Conservation (phyloP, 1,140 invertebrate genomes). For the Cydia strobilella region DNA sequence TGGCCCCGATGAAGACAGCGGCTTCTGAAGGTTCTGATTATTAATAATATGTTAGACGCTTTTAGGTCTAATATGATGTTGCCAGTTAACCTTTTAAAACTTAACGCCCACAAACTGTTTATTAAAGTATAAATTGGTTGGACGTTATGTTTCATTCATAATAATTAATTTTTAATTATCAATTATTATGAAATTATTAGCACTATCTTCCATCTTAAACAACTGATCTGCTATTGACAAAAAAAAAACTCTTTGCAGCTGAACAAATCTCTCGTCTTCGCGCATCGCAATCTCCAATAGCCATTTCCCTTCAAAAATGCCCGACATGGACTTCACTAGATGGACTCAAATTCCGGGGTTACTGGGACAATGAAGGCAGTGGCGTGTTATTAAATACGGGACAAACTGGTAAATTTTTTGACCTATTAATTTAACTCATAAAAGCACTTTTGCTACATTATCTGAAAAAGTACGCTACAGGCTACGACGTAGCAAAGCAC, state of each 20-base stretch:
- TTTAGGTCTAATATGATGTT: background rate
- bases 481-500: no score
- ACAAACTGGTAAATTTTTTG: slow-evolving; percentile 56
- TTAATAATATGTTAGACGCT: background rate
- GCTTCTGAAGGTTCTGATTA: slow-evolving; percentile 18
- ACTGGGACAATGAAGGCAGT: slow-evolving; percentile 64
- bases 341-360: slow-evolving; percentile 59
- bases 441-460: no score
- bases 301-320: slow-evolving; percentile 63
- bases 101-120: background rate
- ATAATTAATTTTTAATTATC: no score
- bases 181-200: no score
- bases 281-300: slow-evolving; percentile 71
- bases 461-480: no score
- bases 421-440: no score
- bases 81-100: background rate
- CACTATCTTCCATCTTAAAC: no score
- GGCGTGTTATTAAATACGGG: slow-evolving; percentile 67
- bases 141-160: background rate
- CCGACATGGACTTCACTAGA: slow-evolving; percentile 67
- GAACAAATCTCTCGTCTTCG: slow-evolving; percentile 69
- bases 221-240: no score
- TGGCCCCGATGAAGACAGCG: background rate
- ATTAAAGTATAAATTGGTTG: background rate
- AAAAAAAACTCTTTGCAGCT: slow-evolving; percentile 52